These are phyloP conservation scores for Ailuropoda melanoleuca DNA, from an alignment of 2,113 vertebrate species.

Conservation along the genomic window DNA sequence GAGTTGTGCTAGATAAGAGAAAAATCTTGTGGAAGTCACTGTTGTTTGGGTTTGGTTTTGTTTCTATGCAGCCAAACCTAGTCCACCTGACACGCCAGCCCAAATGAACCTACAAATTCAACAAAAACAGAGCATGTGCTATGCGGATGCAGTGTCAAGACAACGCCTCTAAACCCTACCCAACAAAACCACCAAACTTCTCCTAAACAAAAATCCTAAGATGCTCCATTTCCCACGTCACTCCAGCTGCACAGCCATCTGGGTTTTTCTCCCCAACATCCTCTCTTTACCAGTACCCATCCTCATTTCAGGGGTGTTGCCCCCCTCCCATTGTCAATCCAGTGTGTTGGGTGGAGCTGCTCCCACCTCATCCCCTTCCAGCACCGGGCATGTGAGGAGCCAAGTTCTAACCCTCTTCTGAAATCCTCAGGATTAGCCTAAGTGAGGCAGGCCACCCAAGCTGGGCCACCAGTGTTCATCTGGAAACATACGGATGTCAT, in stretches of 20 bases:
- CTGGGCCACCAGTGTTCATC: background rate
- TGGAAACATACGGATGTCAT: background rate
- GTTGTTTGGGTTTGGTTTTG: background rate
- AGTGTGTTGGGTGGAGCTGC: background rate
- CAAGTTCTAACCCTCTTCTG: background rate
- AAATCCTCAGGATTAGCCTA: background rate
- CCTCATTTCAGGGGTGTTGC: background rate
- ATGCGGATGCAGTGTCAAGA: background rate
- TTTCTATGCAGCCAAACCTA: background rate
- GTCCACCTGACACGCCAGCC: background rate
- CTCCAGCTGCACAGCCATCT: too few species aligned
- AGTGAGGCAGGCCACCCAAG: background rate
- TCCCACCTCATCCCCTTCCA: background rate
- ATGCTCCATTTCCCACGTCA: rapidly evolving
- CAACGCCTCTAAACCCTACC: background rate
- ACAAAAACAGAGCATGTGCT: background rate
- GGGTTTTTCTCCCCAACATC: background rate
- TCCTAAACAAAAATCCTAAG: background rate
- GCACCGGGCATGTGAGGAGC: background rate
- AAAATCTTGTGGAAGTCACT: background rate
- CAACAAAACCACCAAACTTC: background rate
- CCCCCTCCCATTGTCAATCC: background rate
- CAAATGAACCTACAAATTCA: background rate
- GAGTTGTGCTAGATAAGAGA: background rate
- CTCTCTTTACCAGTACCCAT: background rate